Evolutionary conservation across 2,113 vertebrate genomes (phyloP), one percentile per base, ranked within the genome.

Genomic region (Eptesicus fuscus): DNA sequence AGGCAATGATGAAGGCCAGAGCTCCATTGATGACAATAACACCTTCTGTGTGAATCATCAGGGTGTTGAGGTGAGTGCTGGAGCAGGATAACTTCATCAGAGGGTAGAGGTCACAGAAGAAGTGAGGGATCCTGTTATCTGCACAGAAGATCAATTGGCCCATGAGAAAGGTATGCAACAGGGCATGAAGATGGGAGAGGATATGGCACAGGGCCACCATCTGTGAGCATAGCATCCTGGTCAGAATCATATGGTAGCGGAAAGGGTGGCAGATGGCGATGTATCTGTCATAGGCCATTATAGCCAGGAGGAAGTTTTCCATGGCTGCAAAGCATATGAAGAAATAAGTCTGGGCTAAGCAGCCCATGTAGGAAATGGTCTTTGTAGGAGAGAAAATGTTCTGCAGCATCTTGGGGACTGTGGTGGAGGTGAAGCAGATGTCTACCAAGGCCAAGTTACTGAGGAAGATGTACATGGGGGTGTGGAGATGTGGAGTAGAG

Each of bases 71-170:
- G 28, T 93, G 37, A 5, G 92, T 94, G 56, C 94, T 97, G 53
- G 90, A 83, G 37, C 95, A 97, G 40, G 96, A 97, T 22, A 97
- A 30, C 49, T 96, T 93, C 97, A 97, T 96, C 84, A 97, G 88
- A 47, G 95, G 96, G 12, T 95, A 97, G 77, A 97, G 95, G 30
- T 97, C 95, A 86, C 95, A 97, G 95, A 97, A 97, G 91, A 97
- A 97, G 70, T 97, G 97, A 7, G 94, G 77, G 18, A 97, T 97
- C 78, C 71, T 93, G 70, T 96, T 97, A 20, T 96, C 92, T n/a
- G 88, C 78, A 89, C 96, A 97, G 83, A 97, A 96, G 74, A n/a
- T 51, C 51, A 97, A 20, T n/a, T 0, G 22, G 9, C 93, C 49
- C 85, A 95, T 85, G 71, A 96, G 88, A 9, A 95, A 9, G 8